Conservation (phyloP, 2,113 vertebrate genomes). For the Pollimyrus isidori region DNA sequence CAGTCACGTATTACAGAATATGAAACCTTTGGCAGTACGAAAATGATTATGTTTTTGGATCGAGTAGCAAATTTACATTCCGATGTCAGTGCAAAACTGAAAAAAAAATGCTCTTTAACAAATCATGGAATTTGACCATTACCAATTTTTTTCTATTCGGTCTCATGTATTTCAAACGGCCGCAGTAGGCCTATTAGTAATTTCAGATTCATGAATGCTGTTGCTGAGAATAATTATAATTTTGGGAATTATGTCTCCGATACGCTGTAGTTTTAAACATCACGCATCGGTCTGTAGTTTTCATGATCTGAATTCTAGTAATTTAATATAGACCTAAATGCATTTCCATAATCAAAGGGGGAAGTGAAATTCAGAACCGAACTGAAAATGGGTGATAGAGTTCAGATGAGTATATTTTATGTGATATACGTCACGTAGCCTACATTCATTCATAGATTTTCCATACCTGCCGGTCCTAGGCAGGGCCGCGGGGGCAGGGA, state of each 20-base stretch:
- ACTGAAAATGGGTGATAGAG: not conserved
- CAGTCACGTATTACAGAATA: not conserved
- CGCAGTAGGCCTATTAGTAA: not conserved
- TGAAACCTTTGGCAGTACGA: not conserved
- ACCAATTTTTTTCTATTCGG: not conserved
- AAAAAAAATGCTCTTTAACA: not conserved
- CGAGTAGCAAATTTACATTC: not conserved
- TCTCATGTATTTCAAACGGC: not conserved
- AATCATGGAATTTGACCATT: not conserved
- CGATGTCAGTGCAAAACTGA: not conserved
- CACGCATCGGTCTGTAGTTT: not conserved
- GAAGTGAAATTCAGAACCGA: not conserved
- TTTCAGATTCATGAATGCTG: not conserved
- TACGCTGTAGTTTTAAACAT: not conserved
- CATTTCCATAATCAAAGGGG: not conserved
- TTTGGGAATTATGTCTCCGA: not conserved
- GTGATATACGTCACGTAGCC: not conserved
- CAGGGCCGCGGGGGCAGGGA: not conserved
- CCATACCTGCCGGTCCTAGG: not conserved
- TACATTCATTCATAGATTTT: not conserved
- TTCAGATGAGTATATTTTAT: not conserved
- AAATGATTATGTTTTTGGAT: not conserved
- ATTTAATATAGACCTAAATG: not conserved
- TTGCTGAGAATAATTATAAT: not conserved
- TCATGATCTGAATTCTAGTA: not conserved